Conservation (phyloP, 2,113 vertebrate species). For the Phrynosoma platyrhinos region DNA sequence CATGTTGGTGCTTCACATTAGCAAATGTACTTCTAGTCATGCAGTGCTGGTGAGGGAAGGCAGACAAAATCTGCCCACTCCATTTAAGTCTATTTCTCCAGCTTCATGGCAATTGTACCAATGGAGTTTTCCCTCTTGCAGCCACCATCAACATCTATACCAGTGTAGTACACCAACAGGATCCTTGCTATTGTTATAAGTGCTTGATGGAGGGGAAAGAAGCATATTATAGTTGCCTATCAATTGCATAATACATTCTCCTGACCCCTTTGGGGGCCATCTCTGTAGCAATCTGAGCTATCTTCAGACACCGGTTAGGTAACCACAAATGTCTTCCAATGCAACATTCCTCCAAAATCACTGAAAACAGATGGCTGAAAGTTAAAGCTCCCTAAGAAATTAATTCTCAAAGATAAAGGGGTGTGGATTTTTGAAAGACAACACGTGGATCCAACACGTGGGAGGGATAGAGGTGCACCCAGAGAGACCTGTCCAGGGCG, state of each 20-base stretch:
- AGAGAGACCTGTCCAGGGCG: neutral
- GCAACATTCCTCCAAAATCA: neutral
- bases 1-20: no score
- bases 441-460: neutral
- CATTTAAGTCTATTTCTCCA: no score
- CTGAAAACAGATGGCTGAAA: neutral
- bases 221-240: neutral
- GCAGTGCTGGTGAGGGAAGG: no score
- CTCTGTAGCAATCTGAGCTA: neutral
- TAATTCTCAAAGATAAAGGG: neutral
- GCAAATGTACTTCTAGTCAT: no score
- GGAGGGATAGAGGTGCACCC: neutral
- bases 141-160: no score
- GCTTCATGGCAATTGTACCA: no score
- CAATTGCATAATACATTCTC: neutral
- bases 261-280: neutral
- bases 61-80: no score
- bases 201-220: neutral
- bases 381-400: no score
- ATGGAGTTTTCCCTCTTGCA: no score
- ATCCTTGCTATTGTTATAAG: neutral
- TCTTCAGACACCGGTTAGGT: neutral
- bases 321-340: neutral
- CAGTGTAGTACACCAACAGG: no score
- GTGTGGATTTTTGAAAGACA: neutral